A percentile compares a stretch with the other conserved stretches of the same genome.
phyloP scores from a whole-genome alignment of 2,113 vertebrate species.

The Gobius niger region DNA sequence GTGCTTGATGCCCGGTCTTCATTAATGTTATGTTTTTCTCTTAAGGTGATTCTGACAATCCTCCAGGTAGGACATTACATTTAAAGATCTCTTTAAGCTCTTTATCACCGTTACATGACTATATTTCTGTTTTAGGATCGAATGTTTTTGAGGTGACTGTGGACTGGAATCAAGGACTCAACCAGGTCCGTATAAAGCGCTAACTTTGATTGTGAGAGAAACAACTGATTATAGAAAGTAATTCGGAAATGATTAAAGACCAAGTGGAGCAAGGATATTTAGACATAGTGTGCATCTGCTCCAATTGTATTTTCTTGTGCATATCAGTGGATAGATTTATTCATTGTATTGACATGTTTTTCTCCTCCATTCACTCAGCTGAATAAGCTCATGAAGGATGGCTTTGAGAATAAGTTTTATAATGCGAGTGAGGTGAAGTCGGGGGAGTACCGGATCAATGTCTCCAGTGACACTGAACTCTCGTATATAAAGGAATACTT shows the following conservation, averaged over 20 bases:
- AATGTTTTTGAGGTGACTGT: conserved; percentile 81
- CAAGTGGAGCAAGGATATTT: no score
- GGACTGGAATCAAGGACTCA: conserved; percentile 57
- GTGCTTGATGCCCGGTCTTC: no score
- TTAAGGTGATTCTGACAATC: conserved; percentile 78
- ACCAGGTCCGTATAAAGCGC: conserved; percentile 55
- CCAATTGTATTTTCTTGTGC: not conserved
- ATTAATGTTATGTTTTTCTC: conserved; percentile 25
- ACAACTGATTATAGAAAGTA: no score
- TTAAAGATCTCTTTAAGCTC: not conserved
- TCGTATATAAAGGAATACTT: conserved; percentile 83
- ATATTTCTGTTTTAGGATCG: conserved; percentile 61
- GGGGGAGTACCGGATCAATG: conserved; percentile 74
- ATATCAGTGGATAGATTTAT: not conserved
- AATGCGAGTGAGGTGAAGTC: conserved; percentile 42
- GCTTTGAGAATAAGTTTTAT: conserved; percentile 83
- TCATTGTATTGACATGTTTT: not conserved
- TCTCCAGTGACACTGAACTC: conserved; percentile 82
- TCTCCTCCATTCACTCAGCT: conserved; percentile 59
- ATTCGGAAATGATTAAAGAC: no score
- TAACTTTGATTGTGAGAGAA: no score
- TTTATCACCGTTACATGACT: conserved; percentile 4
- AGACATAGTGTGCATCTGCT: no score
- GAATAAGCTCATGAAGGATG: conserved; percentile 61
- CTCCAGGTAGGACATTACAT: conserved; percentile 72